Percentiles rank a stretch among this genome's conserved stretches.
These are phyloP conservation scores for Ennomos erosarius DNA, from an alignment of 2,888 invertebrate genomes.

Conservation along the genomic window DNA sequence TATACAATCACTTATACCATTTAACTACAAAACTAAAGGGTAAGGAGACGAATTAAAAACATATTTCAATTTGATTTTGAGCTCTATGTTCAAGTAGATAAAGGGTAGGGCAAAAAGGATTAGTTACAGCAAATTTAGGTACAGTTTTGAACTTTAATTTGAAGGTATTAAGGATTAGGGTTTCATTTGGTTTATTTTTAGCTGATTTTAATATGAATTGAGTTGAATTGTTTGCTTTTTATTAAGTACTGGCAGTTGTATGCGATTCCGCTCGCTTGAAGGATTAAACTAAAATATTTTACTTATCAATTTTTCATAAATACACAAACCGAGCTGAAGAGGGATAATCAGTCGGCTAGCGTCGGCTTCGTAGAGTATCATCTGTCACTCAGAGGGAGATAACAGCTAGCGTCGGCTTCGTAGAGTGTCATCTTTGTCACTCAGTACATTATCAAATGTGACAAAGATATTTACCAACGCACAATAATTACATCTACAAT, in stretches of 20 bases:
- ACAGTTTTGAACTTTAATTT: conserved; percentile 25
- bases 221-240: conserved; percentile 36
- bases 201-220: conserved; percentile 49
- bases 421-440: too few relatives aligned
- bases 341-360: too few relatives aligned
- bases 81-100: conserved; percentile 9
- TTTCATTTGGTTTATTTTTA: conserved; percentile 21
- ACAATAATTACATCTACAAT: too few relatives aligned
- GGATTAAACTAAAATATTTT: too few relatives aligned
- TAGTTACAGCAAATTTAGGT: background rate
- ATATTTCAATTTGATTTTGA: conserved; percentile 16
- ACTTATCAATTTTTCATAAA: too few relatives aligned
- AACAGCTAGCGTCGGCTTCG: too few relatives aligned
- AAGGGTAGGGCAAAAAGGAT: conserved; percentile 6
- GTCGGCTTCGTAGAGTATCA: too few relatives aligned
- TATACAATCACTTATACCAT: conserved; percentile 27
- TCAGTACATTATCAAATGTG: too few relatives aligned
- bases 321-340: too few relatives aligned
- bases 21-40: conserved; percentile 24
- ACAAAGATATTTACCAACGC: too few relatives aligned
- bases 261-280: background rate
- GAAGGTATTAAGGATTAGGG: conserved; percentile 3
- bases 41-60: conserved; percentile 8
- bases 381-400: too few relatives aligned
- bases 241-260: conserved; percentile 8